These are phyloP conservation scores for Amazona guildingii DNA, from an alignment of 2,113 vertebrate genomes.

Conservation along the genomic window DNA sequence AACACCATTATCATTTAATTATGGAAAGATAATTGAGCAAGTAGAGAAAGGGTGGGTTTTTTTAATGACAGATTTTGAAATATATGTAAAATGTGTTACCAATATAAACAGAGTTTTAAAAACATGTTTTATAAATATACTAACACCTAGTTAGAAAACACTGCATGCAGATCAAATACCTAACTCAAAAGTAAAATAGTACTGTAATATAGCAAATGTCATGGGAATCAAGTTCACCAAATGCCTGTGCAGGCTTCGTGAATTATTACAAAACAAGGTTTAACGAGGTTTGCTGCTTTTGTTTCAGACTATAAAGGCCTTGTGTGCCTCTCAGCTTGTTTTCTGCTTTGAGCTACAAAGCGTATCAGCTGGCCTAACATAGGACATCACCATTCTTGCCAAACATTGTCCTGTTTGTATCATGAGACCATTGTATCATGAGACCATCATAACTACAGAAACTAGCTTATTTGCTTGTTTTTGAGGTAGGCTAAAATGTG, in stretches of 20 bases:
- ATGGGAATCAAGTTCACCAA: background rate
- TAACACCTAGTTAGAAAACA: background rate
- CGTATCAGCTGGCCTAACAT: slow-evolving; percentile 16
- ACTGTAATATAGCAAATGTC: background rate
- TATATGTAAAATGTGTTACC: background rate
- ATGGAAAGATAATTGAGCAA: background rate
- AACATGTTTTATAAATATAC: background rate
- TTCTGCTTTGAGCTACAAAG: background rate
- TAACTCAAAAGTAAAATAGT: background rate
- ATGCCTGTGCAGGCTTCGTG: background rate
- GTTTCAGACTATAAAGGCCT: background rate
- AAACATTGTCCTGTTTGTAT: slow-evolving; percentile 38
- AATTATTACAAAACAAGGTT: background rate
- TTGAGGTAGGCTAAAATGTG: background rate
- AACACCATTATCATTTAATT: background rate
- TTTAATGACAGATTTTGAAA: background rate
- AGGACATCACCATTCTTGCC: background rate
- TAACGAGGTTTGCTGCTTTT: background rate
- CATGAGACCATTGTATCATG: slow-evolving; percentile 53
- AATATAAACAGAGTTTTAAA: background rate
- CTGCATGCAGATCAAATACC: background rate
- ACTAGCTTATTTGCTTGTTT: slow-evolving; percentile 27
- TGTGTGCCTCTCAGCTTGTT: slow-evolving; percentile 39
- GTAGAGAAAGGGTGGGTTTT: background rate
- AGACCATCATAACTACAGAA: slow-evolving; percentile 42